Evolutionary conservation across 2,113 vertebrate genomes (phyloP).

Genomic region (Chrysemys picta): DNA sequence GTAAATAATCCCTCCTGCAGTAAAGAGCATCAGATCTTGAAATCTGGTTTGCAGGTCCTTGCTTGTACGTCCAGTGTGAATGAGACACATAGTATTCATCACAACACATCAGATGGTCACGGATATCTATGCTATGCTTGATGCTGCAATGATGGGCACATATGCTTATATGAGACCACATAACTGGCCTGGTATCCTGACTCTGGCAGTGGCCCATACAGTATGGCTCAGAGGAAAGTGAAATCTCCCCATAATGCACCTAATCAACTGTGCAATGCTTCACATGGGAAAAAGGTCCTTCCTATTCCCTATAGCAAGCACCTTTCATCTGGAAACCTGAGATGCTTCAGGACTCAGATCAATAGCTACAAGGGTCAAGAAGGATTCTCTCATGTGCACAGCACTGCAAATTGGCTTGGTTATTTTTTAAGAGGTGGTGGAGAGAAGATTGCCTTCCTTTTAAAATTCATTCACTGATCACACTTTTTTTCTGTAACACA

Average conservation of each 20-base stretch:
- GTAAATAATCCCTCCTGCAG: neutral
- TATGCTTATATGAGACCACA: fast-evolving
- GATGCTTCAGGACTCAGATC: neutral
- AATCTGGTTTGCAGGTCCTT: neutral
- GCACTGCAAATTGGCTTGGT: neutral
- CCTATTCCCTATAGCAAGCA: neutral
- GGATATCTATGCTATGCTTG: neutral
- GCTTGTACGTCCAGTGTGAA: neutral
- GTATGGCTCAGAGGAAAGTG: neutral
- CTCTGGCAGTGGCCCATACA: neutral
- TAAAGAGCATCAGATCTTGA: neutral
- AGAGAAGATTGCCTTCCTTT: neutral
- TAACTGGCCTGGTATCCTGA: fast-evolving
- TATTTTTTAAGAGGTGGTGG: neutral
- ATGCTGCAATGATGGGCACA: fast-evolving
- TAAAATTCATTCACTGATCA: neutral
- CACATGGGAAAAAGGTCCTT: neutral
- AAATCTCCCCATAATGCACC: neutral
- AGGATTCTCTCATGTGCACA: neutral
- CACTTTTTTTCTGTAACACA: neutral
- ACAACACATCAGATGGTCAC: fast-evolving
- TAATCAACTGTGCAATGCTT: neutral
- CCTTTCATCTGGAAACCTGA: neutral
- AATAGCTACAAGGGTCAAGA: neutral
- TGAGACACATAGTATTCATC: neutral